Evolutionary conservation across 2,797 vertebrate species (phyloP), one percentile per base, ranked within the genome.

Genomic region (Echiichthys vipera): DNA sequence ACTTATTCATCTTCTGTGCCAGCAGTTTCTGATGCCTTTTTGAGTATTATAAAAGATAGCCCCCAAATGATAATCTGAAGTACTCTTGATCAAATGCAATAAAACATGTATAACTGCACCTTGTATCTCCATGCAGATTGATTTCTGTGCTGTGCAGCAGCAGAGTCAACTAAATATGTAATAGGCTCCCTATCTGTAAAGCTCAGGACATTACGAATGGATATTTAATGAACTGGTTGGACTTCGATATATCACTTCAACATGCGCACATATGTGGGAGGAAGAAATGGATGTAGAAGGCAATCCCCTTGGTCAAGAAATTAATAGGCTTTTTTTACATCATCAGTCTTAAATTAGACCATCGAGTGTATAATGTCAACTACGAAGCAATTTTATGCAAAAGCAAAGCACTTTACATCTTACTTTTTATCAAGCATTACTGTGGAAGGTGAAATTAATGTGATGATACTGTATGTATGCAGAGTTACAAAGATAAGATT

Each of bases 191-290:
- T 80, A 83, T 91, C 84, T 88, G 71, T 68, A 68, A 78, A 68
- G 78, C 80, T 77, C 63, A 77, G 86, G 82, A 90, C 90, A 91
- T 90, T 83, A 88, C 78, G 15, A 84, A 89, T 91, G 80, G 89
- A 88, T 86, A 84, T 87, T 89, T 84, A 90, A 92, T 90, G 85
- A 89, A 83, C 74, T 81, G 65, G 73, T 82, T 74, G 80, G 76
- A 54, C 66, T 74, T 77, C 50, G 62, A 90, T 90, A 84, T 72
- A 88, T 90, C 82, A 90, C 76, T 78, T 67, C 22, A 54, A 58
- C 73, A 63, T 49, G 50, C 65, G 71, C 74, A 83, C 65, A 46
- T 58, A 50, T 78, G 78, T 89, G 68, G 56, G 83, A 66, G 87
- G 69, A 49, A 70, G 63, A 73, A 81, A 75, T 74, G 53, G 57